Percentiles rank a stretch among this genome's conserved stretches.
Evolutionary conservation across 1,140 invertebrate genomes (phyloP).

Genomic region (Idris sp.): DNA sequence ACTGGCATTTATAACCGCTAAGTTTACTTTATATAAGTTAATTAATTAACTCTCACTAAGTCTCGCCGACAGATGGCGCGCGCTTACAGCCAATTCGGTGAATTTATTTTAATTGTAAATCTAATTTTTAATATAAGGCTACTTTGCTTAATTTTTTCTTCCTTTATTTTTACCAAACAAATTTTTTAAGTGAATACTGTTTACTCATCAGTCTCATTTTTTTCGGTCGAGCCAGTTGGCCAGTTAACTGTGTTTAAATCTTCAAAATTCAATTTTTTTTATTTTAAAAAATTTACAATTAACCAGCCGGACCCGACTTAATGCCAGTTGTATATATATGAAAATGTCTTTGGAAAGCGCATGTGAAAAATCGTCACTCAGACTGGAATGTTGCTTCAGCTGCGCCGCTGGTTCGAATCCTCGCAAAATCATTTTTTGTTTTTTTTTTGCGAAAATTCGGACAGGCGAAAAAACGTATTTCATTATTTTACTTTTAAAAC

Average conservation of each 20-base stretch:
- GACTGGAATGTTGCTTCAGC: conserved; percentile 55
- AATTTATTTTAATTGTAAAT: conserved; percentile 71
- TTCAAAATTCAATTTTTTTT: too few species aligned
- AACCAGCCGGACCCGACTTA: conserved; percentile 65
- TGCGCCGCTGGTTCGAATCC: conserved; percentile 38
- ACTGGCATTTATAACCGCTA: conserved; percentile 77
- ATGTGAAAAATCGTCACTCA: conserved; percentile 57
- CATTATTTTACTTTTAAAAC: conserved; percentile 73
- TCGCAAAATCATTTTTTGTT: conserved; percentile 14
- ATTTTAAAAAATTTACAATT: too few species aligned
- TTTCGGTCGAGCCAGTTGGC: conserved; percentile 21
- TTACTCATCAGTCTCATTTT: conserved; percentile 78
- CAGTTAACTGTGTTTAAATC: too few species aligned
- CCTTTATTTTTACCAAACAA: conserved; percentile 65
- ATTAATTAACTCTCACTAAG: conserved; percentile 77
- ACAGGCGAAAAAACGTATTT: conserved; percentile 66
- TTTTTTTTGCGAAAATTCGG: conserved; percentile 2
- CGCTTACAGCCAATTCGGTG: conserved; percentile 75
- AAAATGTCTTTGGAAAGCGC: conserved; percentile 58
- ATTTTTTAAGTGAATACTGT: conserved; percentile 76
- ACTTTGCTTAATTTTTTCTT: conserved; percentile 60
- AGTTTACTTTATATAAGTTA: conserved; percentile 68
- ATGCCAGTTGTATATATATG: conserved; percentile 78
- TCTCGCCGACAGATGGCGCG: conserved; percentile 55
- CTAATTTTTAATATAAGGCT: conserved; percentile 77